Evolutionary conservation across 2,113 vertebrate species (phyloP).

Genomic region (Malaclemys terrapin): DNA sequence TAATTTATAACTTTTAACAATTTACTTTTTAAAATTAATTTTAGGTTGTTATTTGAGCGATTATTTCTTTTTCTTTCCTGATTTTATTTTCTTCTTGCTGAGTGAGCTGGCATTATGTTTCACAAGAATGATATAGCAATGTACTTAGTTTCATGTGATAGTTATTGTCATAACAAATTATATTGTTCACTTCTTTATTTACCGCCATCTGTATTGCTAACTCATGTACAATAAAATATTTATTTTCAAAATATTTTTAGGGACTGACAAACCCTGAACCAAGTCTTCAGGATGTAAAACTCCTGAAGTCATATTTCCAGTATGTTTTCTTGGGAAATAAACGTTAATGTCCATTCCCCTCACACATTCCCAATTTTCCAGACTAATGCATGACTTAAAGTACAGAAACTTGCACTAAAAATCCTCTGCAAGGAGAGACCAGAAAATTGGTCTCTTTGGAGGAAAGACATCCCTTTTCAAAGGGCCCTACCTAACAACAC

Average conservation of each 20-base stretch:
- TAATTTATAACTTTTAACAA: fast-evolving
- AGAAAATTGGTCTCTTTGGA: neutral
- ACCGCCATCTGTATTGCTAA: neutral
- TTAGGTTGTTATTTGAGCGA: neutral
- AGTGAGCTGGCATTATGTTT: neutral
- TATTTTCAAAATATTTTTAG: neutral
- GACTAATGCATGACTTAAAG: neutral
- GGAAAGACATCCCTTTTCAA: slow-evolving; percentile 12
- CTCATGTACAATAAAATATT: neutral
- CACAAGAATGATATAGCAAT: neutral
- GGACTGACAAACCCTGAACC: neutral
- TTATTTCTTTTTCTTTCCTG: neutral
- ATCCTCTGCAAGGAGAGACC: neutral
- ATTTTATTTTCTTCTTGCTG: neutral
- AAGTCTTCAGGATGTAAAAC: neutral
- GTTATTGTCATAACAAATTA: neutral
- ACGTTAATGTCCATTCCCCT: neutral
- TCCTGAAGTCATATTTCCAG: neutral
- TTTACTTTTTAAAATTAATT: neutral
- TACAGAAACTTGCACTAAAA: neutral
- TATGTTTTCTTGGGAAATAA: neutral
- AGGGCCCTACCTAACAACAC: neutral
- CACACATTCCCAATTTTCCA: neutral
- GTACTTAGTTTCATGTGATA: neutral
- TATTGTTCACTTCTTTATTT: neutral